Conservation (phyloP, 2,888 invertebrate genomes). For the Nomada ferruginata region DNA sequence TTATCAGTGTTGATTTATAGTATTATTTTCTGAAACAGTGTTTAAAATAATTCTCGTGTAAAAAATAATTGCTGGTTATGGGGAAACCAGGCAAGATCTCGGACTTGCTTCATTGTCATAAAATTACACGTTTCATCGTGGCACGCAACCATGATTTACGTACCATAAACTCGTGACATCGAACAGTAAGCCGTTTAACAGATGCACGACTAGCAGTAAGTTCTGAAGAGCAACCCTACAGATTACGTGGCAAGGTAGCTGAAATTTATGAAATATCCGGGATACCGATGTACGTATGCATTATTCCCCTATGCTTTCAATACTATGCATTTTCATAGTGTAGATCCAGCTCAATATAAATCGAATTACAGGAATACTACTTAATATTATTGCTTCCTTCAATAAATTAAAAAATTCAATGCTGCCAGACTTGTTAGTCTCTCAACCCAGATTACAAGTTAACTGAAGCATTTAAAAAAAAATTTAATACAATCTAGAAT, state of each 20-base stretch:
- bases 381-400: no score
- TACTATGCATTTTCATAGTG: no score
- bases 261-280: neutral
- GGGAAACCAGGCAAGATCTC: neutral
- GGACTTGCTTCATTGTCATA: neutral
- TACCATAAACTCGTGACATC: slow-evolving; percentile 7
- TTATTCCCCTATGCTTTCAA: neutral
- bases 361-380: no score
- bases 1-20: no score
- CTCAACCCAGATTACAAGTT: no score
- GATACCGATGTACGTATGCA: neutral
- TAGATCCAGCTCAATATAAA: no score
- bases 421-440: no score
- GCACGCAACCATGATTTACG: slow-evolving; percentile 2
- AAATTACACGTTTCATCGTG: neutral
- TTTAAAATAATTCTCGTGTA: neutral
- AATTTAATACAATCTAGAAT: no score
- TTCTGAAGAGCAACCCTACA: slow-evolving; percentile 5
- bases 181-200: slow-evolving; percentile 5
- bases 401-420: no score
- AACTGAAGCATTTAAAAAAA: no score
- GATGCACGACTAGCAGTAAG: neutral
- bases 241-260: neutral
- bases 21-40: neutral
- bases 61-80: slow-evolving; percentile 4